phyloP scores from a whole-genome alignment of 2,888 invertebrate species.

The Calameuta idolon region DNA sequence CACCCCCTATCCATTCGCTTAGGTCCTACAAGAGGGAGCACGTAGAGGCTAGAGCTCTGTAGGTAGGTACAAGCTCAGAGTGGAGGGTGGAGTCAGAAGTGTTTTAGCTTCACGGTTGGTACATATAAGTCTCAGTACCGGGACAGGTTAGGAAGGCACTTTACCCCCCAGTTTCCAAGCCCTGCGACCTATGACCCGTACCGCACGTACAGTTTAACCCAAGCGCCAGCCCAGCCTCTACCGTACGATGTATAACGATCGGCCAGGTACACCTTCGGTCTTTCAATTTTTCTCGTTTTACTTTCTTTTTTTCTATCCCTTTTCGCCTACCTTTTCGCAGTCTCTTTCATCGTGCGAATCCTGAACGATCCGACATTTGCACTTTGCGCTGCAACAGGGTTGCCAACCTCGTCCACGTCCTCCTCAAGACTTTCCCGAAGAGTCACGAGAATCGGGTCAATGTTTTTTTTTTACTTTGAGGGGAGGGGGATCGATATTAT shows the following conservation, averaged over 20 bases:
- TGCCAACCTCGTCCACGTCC: background rate
- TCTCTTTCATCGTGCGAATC: conserved; percentile 1
- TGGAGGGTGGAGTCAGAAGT: conserved; percentile 27
- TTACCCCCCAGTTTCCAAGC: conserved; percentile 39
- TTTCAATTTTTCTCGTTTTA: conserved; percentile 4
- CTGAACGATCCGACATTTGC: conserved; percentile 1
- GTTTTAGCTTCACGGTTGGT: conserved; percentile 37
- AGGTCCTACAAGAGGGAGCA: background rate
- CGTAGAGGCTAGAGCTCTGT: background rate
- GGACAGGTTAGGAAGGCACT: conserved; percentile 40
- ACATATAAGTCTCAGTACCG: conserved; percentile 20
- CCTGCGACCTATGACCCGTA: conserved; percentile 15
- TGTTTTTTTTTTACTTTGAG: background rate
- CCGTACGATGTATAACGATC: background rate
- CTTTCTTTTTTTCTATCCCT: conserved; percentile 6
- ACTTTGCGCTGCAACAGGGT: background rate
- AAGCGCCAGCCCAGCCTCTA: conserved; percentile 10
- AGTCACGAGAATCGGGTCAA: background rate
- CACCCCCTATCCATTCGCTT: background rate
- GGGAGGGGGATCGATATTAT: background rate
- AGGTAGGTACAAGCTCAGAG: conserved; percentile 8
- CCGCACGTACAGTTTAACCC: conserved; percentile 14
- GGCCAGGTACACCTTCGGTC: background rate
- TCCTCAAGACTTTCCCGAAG: background rate
- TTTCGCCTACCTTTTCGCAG: conserved; percentile 8